These are phyloP conservation scores for Chiloscyllium plagiosum DNA, from an alignment of 2,113 vertebrate genomes.

Conservation along the genomic window DNA sequence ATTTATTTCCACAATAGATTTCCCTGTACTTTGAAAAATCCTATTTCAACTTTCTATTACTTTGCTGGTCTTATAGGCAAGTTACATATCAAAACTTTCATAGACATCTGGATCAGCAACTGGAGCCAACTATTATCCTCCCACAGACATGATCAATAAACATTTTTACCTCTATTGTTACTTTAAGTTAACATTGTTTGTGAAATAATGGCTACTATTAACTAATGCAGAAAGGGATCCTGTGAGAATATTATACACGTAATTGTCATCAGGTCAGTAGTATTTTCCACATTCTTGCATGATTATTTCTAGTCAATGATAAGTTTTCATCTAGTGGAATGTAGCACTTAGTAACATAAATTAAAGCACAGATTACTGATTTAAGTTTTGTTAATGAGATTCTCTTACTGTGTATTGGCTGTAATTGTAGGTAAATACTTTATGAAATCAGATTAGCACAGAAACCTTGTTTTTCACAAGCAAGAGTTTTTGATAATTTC, in stretches of 20 bases:
- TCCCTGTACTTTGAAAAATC: not conserved
- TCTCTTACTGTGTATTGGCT: not conserved
- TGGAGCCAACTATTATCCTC: not conserved
- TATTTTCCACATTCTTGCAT: not conserved
- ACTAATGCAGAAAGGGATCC: not conserved
- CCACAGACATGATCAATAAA: not conserved
- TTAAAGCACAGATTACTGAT: not conserved
- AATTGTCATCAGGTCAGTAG: not conserved
- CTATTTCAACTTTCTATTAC: not conserved
- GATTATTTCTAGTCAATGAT: not conserved
- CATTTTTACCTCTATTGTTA: not conserved
- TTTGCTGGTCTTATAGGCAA: not conserved
- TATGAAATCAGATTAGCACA: not conserved
- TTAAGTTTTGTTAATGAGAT: not conserved
- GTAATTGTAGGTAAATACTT: not conserved
- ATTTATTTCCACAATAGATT: not conserved
- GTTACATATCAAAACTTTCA: not conserved
- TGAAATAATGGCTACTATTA: not conserved
- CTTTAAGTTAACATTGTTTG: not conserved
- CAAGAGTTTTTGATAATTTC: not conserved
- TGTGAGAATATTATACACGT: not conserved
- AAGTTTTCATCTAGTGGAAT: not conserved
- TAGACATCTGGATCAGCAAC: not conserved
- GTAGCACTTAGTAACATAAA: not conserved
- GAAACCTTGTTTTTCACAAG: not conserved